Base-by-base conservation (phyloP, 2,797 vertebrate species). In the Momotus momota region DNA sequence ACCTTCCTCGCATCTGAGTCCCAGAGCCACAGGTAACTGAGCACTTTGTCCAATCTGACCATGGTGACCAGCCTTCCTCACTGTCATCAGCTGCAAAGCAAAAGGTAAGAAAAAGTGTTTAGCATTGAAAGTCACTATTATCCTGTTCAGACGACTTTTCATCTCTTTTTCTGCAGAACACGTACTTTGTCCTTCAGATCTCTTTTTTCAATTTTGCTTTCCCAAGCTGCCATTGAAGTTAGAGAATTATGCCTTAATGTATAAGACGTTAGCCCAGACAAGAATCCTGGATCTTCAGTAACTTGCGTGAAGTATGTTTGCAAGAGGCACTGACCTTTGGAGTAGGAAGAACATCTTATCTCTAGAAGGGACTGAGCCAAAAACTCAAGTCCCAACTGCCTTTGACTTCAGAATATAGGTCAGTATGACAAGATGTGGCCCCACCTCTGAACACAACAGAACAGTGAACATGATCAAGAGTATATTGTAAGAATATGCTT, bases 21-120 rank as follows among this genome's bases (percentile, higher is more conserved):
- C 99, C 99, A 14, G 98, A 98, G 31, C 99, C 99, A 46, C 99
- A 99, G 6, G 99, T 99, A 87, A 98, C 98, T 0, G 99, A 99
- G 95, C 99, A 99, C 94, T 99, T 98, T 0, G 99, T 99, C 99
- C 99, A 99, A 95, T 99, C 99, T 3, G 99, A 99, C 99, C 99
- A 99, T 0, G 99, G 99, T 15, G 99, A 99, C 99, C 99, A 99
- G 90, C 99, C 99, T 29, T 99, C 98, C 61, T 99, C 99, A 3
- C 98, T 98, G 89, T 99, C 99, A 66, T 96, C 96, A 82, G 98
- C 98, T 99, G 94, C 26, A 97, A 7, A 95, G 29, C 8, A 77
- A 73, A 88, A 82, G 40, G 54, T 61, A 51, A 12, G 73, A 57
- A 81, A 51, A 62, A 19, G 13, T 31, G 5, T 5, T 92, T 61